phyloP scores from a whole-genome alignment of 1,140 invertebrate genomes.

The Melipona quadrifasciata region DNA sequence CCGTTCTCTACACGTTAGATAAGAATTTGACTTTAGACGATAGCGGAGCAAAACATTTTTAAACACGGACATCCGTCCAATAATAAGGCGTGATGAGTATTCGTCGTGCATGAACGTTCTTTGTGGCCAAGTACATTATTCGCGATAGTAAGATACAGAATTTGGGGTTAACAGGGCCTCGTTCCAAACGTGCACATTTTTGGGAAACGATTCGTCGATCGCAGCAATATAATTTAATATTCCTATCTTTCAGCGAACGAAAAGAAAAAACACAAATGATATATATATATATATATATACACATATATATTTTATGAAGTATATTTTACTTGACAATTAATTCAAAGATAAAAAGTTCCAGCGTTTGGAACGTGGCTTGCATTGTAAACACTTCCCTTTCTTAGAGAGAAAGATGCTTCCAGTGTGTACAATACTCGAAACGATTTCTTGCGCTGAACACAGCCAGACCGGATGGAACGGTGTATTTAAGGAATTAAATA shows the following conservation, averaged over 20 bases:
- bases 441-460: conserved; percentile 38
- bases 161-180: background rate
- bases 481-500: conserved; percentile 73
- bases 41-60: background rate
- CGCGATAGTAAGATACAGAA: background rate
- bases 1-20: conserved; percentile 13
- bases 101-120: conserved; percentile 62
- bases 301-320: conserved; percentile 1
- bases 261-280: background rate
- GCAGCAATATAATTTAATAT: background rate
- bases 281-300: background rate
- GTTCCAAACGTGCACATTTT: conserved; percentile 12
- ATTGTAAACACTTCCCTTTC: conserved; percentile 73
- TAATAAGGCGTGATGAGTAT: conserved; percentile 21
- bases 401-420: conserved; percentile 77
- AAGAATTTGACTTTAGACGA: background rate
- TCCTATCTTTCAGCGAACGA: no score
- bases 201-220: background rate
- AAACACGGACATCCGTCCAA: conserved; percentile 57
- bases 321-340: conserved; percentile 4
- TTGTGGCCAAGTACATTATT: conserved; percentile 70
- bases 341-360: background rate
- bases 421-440: conserved; percentile 63
- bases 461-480: conserved; percentile 53
- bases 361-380: conserved; percentile 47